Evolutionary conservation across 2,797 vertebrate species (phyloP), one percentile per base, ranked within the genome.

Genomic region (Schizopygopsis pylzovi): DNA sequence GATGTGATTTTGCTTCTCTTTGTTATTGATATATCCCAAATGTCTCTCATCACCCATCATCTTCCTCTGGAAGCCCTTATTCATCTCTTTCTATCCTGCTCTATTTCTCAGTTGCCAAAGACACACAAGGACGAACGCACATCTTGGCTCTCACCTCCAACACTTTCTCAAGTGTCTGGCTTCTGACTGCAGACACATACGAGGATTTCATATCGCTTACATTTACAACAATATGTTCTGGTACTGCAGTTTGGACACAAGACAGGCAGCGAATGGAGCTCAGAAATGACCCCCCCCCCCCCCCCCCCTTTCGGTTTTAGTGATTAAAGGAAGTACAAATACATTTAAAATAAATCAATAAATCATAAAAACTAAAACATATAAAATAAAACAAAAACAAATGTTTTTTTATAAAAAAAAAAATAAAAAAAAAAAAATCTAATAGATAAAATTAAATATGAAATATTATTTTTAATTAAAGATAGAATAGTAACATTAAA

Each of bases 21-120:
- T 94, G 94, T 95, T 95, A 96, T 95, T 95, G 96, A 95, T 96
- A 95, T 95, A 94, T 95, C 95, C 94, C 93, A 95, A 95, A 96
- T 95, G 94, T 94, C 94, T 95, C 95, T 96, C 94, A 95, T 96
- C 95, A 95, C 94, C 94, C 93, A 92, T 91, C 92, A 92, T 90
- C 92, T 88, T 86, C 89, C 78, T 71, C 79, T 54, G 82, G 16
- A 65, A 80, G 75, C n/a, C 78, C 88, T 89, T 85, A 84, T 91
- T 90, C 90, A 88, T 79, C 88, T 90, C 86, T 63, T 84, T 73
- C 79, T 80, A 13, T 67, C 54, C 54, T 8, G 47, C 56, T 88
- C 89, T 90, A 84, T 87, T 88, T 93, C 90, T 83, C 80, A 85
- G 87, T 56, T 67, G 61, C 61, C 76, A 85, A 79, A 85, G 84